Conservation (phyloP, 2,113 vertebrate species). For the Cyprinodon brontotheroides region DNA sequence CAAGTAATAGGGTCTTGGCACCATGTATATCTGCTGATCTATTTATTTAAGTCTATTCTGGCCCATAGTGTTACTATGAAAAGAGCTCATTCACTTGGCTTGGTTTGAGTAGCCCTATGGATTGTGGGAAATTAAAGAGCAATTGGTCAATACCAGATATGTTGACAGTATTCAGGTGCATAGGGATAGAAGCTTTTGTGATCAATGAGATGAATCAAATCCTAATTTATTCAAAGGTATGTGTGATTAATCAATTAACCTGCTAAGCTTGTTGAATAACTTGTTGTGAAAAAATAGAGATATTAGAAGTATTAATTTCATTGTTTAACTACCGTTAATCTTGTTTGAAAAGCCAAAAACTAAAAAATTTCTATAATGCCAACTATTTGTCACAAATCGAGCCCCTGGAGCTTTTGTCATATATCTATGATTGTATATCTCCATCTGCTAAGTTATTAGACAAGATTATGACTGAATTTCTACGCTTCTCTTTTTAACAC, state of each 20-base stretch:
- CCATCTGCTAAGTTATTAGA: conserved; percentile 5
- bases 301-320: neutral
- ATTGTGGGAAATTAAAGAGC: conserved; percentile 26
- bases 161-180: conserved; percentile 16
- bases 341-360: neutral
- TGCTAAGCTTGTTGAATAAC: neutral
- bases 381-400: conserved; percentile 5
- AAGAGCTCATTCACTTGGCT: conserved; percentile 26
- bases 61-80: conserved; percentile 39
- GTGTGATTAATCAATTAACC: neutral
- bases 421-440: conserved; percentile 16
- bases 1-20: conserved; percentile 40
- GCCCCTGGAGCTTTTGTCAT: conserved; percentile 1
- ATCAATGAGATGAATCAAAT: conserved; percentile 1
- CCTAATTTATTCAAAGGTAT: neutral
- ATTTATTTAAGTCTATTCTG: conserved; percentile 50
- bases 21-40: conserved; percentile 21
- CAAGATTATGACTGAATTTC: neutral
- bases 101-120: conserved; percentile 20
- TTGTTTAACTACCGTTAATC: neutral
- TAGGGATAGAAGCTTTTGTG: conserved; percentile 21
- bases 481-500: neutral
- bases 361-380: neutral
- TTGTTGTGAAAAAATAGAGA: neutral
- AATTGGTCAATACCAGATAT: conserved; percentile 37